Percentiles rank a stretch among this genome's conserved stretches.
These are phyloP conservation scores for Serrognathus titanus DNA, from an alignment of 2,888 invertebrate species.

Conservation along the genomic window DNA sequence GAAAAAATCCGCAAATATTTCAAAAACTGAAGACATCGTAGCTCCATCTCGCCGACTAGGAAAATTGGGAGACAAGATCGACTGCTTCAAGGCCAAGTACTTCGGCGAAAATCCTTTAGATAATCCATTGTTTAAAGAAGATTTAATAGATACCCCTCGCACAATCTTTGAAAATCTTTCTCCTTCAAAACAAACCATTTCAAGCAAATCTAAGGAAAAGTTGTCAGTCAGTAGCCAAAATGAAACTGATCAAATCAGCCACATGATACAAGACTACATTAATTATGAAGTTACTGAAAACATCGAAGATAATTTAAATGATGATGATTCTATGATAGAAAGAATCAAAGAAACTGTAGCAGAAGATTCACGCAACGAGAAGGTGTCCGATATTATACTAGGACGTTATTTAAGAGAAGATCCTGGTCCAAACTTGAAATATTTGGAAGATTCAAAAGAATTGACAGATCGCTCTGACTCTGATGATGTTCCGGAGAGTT, in stretches of 20 bases:
- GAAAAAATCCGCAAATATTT: conserved; percentile 41
- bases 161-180: conserved; percentile 38
- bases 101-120: conserved; percentile 74
- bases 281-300: not conserved
- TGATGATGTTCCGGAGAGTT: conserved; percentile 11
- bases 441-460: too few species aligned
- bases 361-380: conserved; percentile 11
- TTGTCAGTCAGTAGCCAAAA: too few species aligned
- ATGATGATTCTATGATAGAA: not conserved
- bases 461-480: too few species aligned
- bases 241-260: too few species aligned
- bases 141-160: conserved; percentile 52
- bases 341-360: not conserved
- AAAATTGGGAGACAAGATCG: conserved; percentile 69
- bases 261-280: too few species aligned
- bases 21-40: conserved; percentile 19
- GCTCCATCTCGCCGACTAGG: conserved; percentile 54
- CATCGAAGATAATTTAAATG: conserved; percentile 7
- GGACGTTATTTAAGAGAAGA: too few species aligned
- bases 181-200: not conserved
- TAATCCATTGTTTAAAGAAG: conserved; percentile 68
- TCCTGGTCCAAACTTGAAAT: too few species aligned
- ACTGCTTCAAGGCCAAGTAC: conserved; percentile 70
- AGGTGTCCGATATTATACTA: too few species aligned
- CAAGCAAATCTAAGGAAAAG: not conserved